These are phyloP conservation scores for Zaprionus inermis DNA, from an alignment of 1,140 invertebrate species.

Conservation along the genomic window DNA sequence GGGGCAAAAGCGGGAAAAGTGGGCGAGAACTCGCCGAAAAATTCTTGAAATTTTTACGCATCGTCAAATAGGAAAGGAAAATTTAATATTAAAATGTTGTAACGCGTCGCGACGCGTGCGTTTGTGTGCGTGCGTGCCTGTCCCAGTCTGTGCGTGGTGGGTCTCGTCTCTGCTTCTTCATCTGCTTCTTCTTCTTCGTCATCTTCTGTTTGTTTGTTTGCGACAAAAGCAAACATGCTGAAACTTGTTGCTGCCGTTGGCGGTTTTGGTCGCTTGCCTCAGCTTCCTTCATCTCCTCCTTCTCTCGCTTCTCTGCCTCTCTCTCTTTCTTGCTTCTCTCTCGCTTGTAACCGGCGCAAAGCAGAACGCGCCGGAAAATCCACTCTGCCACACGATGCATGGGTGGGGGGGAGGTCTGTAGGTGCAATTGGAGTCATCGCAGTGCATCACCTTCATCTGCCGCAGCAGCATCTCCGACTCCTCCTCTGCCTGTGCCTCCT, in stretches of 20 bases:
- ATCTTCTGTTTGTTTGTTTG: slow-evolving; percentile 37
- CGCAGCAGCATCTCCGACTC: slow-evolving; percentile 4
- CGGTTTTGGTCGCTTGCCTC: slow-evolving; percentile 3
- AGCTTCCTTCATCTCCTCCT: background rate
- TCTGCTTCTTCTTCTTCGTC: no score
- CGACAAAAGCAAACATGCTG: slow-evolving; percentile 33
- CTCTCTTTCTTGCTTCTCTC: background rate
- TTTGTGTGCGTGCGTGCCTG: slow-evolving; percentile 39
- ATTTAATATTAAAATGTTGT: slow-evolving; percentile 53
- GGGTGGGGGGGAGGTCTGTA: background rate
- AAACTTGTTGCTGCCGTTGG: slow-evolving; percentile 65
- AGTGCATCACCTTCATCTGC: slow-evolving; percentile 32
- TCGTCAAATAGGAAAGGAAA: slow-evolving; percentile 44
- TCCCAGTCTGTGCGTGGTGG: slow-evolving; percentile 7
- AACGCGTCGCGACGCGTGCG: slow-evolving; percentile 30
- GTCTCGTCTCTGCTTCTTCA: background rate
- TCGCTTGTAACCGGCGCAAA: slow-evolving; percentile 57
- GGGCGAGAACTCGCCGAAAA: slow-evolving; percentile 26
- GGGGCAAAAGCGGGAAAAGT: background rate
- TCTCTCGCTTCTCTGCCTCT: background rate
- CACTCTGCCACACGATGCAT: slow-evolving; percentile 18
- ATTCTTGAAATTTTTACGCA: slow-evolving; percentile 47
- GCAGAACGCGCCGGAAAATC: slow-evolving; percentile 70
- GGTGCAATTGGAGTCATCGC: slow-evolving; percentile 14
- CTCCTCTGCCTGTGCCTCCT: background rate